A percentile compares a stretch with the other conserved stretches of the same genome.
phyloP scores from a whole-genome alignment of 2,888 invertebrate species.

The Volucella zonaria region DNA sequence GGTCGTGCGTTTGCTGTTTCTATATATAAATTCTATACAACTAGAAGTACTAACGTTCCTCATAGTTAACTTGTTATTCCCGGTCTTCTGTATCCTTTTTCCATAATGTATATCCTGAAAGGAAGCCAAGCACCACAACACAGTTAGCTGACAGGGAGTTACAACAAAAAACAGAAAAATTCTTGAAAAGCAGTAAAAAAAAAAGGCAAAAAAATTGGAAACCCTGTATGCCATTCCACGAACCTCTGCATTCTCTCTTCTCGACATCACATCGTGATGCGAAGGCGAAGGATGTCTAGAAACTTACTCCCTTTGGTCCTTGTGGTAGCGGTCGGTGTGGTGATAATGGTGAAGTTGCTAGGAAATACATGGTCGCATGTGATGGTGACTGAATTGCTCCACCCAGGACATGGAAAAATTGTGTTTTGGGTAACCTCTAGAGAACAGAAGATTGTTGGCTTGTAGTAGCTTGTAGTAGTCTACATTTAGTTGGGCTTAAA shows the following conservation, averaged over 20 bases:
- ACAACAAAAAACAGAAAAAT: not conserved
- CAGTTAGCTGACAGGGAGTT: conserved; percentile 10
- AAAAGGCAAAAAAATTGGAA: conserved; percentile 12
- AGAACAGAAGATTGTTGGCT: conserved; percentile 37
- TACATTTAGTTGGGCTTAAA: conserved; percentile 15
- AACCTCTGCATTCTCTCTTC: conserved; percentile 35
- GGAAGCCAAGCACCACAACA: conserved; percentile 30
- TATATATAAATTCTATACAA: not conserved
- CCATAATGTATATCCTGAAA: conserved; percentile 19
- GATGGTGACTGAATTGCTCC: conserved; percentile 34
- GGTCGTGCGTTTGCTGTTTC: not conserved
- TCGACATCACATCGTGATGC: conserved; percentile 15
- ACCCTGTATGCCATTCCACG: conserved; percentile 45
- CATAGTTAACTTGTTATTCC: conserved; percentile 42
- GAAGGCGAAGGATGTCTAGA: conserved; percentile 30
- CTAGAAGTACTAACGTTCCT: conserved; percentile 10
- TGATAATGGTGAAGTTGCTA: not conserved
- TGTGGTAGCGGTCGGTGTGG: conserved; percentile 18
- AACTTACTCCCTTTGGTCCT: conserved; percentile 23
- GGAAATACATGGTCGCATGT: not conserved
- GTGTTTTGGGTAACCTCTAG: conserved; percentile 52
- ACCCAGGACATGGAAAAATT: conserved; percentile 51
- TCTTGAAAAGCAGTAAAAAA: conserved; percentile 16
- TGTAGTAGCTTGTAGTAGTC: conserved; percentile 28
- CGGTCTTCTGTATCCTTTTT: conserved; percentile 27